Conservation (phyloP, 2,797 vertebrate genomes). For the Diceros bicornis region DNA sequence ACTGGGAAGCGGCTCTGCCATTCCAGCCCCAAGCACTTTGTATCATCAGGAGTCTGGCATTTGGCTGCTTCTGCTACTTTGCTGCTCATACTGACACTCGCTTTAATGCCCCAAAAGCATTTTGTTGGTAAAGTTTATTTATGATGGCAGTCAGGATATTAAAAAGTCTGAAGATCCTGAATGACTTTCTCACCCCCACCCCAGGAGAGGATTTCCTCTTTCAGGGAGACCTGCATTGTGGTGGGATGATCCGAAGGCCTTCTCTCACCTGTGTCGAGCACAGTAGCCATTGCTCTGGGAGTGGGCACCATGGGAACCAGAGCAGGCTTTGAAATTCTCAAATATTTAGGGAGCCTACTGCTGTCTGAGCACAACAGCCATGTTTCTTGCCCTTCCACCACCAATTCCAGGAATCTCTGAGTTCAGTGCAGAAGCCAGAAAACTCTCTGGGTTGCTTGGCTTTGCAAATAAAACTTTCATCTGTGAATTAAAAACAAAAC, state of each 20-base stretch:
- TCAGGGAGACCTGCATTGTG: background rate
- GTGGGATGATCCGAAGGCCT: background rate
- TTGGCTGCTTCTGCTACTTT: background rate
- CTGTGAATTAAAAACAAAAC: background rate
- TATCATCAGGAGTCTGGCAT: background rate
- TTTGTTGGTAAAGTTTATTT: background rate
- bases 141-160: background rate
- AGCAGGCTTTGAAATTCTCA: background rate
- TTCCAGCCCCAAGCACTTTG: background rate
- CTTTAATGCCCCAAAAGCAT: background rate
- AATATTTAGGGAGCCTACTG: background rate
- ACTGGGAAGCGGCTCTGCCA: background rate
- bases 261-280: background rate
- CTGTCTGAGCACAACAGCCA: background rate
- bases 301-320: rapidly evolving
- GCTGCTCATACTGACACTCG: rapidly evolving
- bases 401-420: background rate
- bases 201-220: background rate
- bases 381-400: background rate
- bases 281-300: rapidly evolving
- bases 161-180: background rate
- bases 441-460: background rate
- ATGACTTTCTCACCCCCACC: background rate
- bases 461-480: background rate
- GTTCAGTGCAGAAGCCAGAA: slow-evolving; percentile 34